Evolutionary conservation across 2,797 vertebrate genomes (phyloP), one percentile per base, ranked within the genome.

Genomic region (Enteromius treurensis): DNA sequence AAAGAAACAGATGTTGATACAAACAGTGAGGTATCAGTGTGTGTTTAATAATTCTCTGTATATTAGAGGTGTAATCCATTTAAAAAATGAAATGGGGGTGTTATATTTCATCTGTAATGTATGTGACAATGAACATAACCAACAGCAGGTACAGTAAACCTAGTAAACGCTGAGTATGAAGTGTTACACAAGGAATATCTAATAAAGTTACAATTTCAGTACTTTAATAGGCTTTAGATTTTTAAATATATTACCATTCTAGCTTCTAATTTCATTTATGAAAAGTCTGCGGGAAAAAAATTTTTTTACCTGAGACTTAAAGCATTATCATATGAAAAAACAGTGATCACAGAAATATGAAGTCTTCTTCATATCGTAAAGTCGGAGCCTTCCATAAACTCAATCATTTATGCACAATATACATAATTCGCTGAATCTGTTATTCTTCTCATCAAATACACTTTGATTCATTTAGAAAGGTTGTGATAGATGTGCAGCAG

Each of bases 11-110:
- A 3, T 17, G n/a, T 40, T 67, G 45, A 40, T 37, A 10, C 15
- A 67, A 82, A 65, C 53, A 10, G 79, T 60, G 67, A 81, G 79
- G 55, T 71, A 73, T 81, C 7, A 76, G 15, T 82, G 71, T 81
- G 70, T 17, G 47, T 76, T 42, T 49, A 51, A 73, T 42, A 81
- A 21, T 55, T 26, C 34, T 80, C 23, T 32, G 40, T 23, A 15
- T 73, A 53, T 73, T 73, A 45, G 17, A 45, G 53, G n/a, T 13
- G 2, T 55, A 19, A 58, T 79, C 49, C 3, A 5, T 80, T 80
- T 4, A 42, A 11, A 64, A 65, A 23, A 40, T 51, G 3, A 60
- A 60, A 47, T 62, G 10, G 26, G 23, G 26, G 19, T 15, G 19
- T 73, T 26, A 23, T 19, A 64, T 74, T 81, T 74, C 4, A 60